Base-by-base conservation (phyloP, 2,113 vertebrate genomes). In the Brachypodius melanocephalos region DNA sequence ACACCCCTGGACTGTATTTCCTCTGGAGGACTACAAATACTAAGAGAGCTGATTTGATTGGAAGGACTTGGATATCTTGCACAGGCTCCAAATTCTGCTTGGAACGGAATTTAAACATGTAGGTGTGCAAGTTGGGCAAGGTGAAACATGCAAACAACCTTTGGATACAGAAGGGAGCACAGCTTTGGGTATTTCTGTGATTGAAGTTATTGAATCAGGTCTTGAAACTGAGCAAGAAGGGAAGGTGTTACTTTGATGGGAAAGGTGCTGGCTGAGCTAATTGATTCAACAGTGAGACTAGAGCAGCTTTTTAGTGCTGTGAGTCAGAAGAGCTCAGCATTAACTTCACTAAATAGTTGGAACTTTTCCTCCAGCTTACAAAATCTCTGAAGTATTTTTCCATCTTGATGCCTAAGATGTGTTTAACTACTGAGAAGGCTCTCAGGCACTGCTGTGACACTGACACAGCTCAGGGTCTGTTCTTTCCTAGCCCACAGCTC, bases 371-470 rank as follows among this genome's bases (percentile, higher is more conserved):
- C 54, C 72, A 81, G 91, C 91, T 96, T 91, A 97, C 93, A 89
- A 94, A 94, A 95, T 74, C 93, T 61, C 88, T 46, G 29, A 96
- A 93, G 90, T 89, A 96, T 96, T 96, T 92, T 85, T 94, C 90
- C 92, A 69, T 78, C 62, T 74, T 77, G 84, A 65, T 93, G 83
- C 34, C 68, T 93, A n/a, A 71, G 90, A 78, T 79, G 81, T 14
- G 51, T 76, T 89, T 82, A 90, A 91, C 75, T 79, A 71, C 84
- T 63, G 76, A 85, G 74, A 54, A 80, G 82, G 57, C 38, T 43
- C 74, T 75, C 6, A 2, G 77, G 72, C 61, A 26, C 55, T 54
- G 55, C 12, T 58, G 83, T 62, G 86, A 74, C 71, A 89, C 32
- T 29, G 46, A 29, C 62, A 76, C 29, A 0, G 0, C 38, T 59